Conservation (phyloP, 1,140 invertebrate genomes). For the Hypothenemus hampei region DNA sequence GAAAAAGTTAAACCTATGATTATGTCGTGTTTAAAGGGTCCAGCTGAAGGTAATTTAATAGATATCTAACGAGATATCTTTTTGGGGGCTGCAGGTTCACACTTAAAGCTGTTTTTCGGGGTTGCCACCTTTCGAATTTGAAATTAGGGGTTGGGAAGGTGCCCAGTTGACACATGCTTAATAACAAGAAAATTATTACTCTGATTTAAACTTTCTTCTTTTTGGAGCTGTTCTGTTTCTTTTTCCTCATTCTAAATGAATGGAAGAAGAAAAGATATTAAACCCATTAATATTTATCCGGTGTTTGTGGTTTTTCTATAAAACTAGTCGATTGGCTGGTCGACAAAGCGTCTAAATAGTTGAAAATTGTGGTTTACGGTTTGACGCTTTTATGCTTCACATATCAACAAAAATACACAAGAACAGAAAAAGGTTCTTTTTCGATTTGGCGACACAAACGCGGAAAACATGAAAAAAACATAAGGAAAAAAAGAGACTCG, state of each 20-base stretch:
- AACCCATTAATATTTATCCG: no score
- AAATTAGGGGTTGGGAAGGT: neutral
- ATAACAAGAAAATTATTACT: no score
- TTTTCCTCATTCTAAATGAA: no score
- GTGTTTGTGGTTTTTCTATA: no score
- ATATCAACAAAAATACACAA: slow-evolving; percentile 13
- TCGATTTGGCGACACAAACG: neutral
- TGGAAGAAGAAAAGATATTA: no score
- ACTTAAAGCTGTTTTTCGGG: slow-evolving; percentile 2
- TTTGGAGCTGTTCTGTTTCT: no score
- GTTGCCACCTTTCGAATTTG: neutral
- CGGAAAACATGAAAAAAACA: neutral
- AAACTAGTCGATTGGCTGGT: neutral
- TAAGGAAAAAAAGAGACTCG: neutral
- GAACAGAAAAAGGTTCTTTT: slow-evolving; percentile 5
- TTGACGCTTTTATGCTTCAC: slow-evolving; percentile 9
- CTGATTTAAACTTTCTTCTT: no score
- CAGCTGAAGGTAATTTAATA: slow-evolving; percentile 11
- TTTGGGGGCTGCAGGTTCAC: slow-evolving; percentile 3
- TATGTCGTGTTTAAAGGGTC: neutral
- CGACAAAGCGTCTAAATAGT: slow-evolving; percentile 2
- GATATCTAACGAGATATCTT: neutral
- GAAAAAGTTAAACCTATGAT: slow-evolving; percentile 4
- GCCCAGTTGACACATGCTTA: no score
- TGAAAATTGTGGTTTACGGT: slow-evolving; percentile 7